Conservation (phyloP, 2,113 vertebrate genomes). For the Proterorhinus semilunaris region DNA sequence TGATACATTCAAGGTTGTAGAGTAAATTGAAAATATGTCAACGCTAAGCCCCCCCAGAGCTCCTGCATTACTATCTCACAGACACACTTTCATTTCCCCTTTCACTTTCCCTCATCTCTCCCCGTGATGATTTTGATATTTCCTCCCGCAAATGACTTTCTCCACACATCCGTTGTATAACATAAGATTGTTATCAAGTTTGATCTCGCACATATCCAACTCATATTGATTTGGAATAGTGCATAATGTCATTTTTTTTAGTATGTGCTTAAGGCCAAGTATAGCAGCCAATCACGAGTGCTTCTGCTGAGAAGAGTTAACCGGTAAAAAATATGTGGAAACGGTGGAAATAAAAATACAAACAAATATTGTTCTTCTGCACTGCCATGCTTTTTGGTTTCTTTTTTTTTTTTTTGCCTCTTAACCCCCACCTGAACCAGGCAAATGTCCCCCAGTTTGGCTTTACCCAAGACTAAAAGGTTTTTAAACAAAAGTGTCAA, state of each 20-base stretch:
- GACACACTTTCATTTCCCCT: slow-evolving; percentile 18
- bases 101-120: slow-evolving; percentile 18
- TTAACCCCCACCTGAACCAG: too few relatives aligned
- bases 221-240: not conserved
- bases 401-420: too few relatives aligned
- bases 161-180: not conserved
- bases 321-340: too few relatives aligned
- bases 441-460: too few relatives aligned
- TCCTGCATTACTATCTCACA: slow-evolving; percentile 17
- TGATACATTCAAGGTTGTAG: slow-evolving; percentile 43
- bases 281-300: not conserved
- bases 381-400: too few relatives aligned
- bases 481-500: too few relatives aligned
- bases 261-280: not conserved
- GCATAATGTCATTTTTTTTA: not conserved
- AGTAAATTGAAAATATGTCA: slow-evolving; percentile 50
- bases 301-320: not conserved
- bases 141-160: not conserved
- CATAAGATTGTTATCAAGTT: not conserved
- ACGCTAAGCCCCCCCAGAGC: slow-evolving; percentile 22
- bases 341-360: too few relatives aligned
- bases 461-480: too few relatives aligned
- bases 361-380: too few relatives aligned
- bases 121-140: slow-evolving; percentile 13
- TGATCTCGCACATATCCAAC: not conserved